These are phyloP conservation scores for Nannoperca australis DNA, from an alignment of 2,797 vertebrate species.

Conservation along the genomic window DNA sequence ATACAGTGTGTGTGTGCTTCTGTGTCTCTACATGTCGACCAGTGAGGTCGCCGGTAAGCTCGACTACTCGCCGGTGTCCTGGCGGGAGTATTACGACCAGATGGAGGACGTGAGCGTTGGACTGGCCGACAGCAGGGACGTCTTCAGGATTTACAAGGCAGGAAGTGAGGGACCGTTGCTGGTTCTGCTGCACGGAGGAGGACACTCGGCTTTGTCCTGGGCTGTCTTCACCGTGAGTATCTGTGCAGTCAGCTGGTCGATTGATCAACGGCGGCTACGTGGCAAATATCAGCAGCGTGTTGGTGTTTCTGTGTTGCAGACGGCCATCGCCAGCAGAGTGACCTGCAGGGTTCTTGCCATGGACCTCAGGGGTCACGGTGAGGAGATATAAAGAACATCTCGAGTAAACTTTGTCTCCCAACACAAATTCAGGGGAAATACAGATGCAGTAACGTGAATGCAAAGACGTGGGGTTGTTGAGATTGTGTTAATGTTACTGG, in stretches of 20 bases:
- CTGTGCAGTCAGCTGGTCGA: rapidly evolving
- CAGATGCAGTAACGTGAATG: background rate
- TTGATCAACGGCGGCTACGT: background rate
- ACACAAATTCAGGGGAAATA: background rate
- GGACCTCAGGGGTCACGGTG: conserved; percentile 82
- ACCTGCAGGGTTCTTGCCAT: conserved; percentile 79
- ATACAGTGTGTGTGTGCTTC: conserved; percentile 16
- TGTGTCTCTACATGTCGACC: conserved; percentile 43
- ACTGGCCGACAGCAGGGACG: conserved; percentile 66
- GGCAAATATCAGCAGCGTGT: background rate
- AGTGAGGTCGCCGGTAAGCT: conserved; percentile 52
- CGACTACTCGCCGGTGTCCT: conserved; percentile 80
- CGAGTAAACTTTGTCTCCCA: background rate
- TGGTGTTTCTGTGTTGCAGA: conserved; percentile 57
- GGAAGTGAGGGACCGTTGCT: conserved; percentile 75
- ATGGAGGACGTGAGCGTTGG: conserved; percentile 78
- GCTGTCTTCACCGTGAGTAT: conserved; percentile 78
- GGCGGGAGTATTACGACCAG: conserved; percentile 80
- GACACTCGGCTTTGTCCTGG: conserved; percentile 81
- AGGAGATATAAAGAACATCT: background rate
- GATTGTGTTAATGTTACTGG: too few species aligned
- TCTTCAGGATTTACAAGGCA: conserved; percentile 76
- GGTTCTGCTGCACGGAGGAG: conserved; percentile 80
- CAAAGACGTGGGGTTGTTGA: background rate
- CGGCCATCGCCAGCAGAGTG: conserved; percentile 73